Percentiles rank a stretch among this genome's conserved stretches.
These are phyloP conservation scores for Dysidea cf. avara DNA, from an alignment of 37 sponge, comb jelly and placozoan species.

Conservation along the genomic window DNA sequence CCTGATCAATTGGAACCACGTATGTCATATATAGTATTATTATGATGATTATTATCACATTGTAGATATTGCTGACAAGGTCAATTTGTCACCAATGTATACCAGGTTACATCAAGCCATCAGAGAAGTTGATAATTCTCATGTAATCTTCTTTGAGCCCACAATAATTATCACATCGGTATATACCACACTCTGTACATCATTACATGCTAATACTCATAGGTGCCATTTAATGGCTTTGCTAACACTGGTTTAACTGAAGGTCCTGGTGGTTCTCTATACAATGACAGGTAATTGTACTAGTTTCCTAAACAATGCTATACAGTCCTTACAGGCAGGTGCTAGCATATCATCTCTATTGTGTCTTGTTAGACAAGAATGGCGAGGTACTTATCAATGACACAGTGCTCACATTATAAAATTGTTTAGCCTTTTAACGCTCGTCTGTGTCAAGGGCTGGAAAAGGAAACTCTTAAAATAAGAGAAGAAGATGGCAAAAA, in stretches of 20 bases:
- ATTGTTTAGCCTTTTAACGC: constrained; percentile 32
- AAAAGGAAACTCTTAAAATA: constrained; percentile 40
- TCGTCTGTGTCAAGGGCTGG: constrained; percentile 41
- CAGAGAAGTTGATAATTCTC: constrained; percentile 56
- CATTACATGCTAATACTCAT: not conserved
- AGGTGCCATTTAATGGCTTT: constrained; percentile 49
- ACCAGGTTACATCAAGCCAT: constrained; percentile 69
- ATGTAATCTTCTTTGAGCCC: constrained; percentile 84
- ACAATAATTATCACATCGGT: constrained; percentile 57
- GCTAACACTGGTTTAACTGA: constrained; percentile 61
- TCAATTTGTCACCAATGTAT: constrained; percentile 78
- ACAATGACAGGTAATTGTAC: constrained; percentile 65
- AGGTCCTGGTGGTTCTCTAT: constrained; percentile 77
- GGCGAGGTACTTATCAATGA: constrained; percentile 55
- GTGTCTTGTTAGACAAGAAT: constrained; percentile 51
- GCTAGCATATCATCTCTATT: constrained; percentile 69
- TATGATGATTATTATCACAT: not conserved
- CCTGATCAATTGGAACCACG: constrained; percentile 70
- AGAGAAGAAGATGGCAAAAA: constrained; percentile 53
- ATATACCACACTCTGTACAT: not conserved
- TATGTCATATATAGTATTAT: too few species aligned
- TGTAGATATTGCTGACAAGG: constrained; percentile 55
- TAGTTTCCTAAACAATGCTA: constrained; percentile 8
- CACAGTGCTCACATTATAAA: too few species aligned
- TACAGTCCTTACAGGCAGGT: constrained; percentile 45